Evolutionary conservation across 2,797 vertebrate genomes (phyloP).

Genomic region (Erethizon dorsatum): DNA sequence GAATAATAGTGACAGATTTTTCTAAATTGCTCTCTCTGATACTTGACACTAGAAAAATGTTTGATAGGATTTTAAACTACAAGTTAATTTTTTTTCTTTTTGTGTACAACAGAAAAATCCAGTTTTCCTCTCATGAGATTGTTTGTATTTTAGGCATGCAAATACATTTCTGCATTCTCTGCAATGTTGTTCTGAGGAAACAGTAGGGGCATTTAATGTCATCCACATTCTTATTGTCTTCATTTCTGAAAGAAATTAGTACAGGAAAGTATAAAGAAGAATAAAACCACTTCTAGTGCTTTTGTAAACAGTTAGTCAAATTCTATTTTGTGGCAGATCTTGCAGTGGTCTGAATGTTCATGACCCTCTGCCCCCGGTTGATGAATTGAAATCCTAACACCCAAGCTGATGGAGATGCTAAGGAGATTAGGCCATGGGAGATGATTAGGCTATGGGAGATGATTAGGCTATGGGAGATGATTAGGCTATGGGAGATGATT

Average conservation of each 20-base stretch:
- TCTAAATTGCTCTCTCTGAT: slow-evolving; percentile 51
- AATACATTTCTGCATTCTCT: not conserved
- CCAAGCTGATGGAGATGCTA: not conserved
- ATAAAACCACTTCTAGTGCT: not conserved
- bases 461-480: not conserved
- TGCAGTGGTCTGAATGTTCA: not conserved
- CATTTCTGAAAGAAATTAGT: slow-evolving; percentile 11
- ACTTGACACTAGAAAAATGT: slow-evolving; percentile 19
- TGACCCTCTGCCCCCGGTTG: not conserved
- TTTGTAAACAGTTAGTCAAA: not conserved
- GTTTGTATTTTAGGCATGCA: slow-evolving; percentile 4
- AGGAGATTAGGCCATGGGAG: not conserved
- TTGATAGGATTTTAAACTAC: slow-evolving; percentile 35
- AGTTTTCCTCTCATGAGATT: not conserved
- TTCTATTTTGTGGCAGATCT: not conserved
- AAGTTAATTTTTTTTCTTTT: not conserved
- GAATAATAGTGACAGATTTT: not conserved
- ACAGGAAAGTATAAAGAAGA: not conserved
- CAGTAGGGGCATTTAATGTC: not conserved
- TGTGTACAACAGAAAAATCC: slow-evolving; percentile 12
- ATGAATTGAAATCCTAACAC: not conserved
- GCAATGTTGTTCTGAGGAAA: not conserved
- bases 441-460: not conserved
- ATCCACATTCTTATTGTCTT: not conserved
- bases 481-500: not conserved